Conservation (phyloP, 2,797 vertebrate species). For the Moxostoma hubbsi region DNA sequence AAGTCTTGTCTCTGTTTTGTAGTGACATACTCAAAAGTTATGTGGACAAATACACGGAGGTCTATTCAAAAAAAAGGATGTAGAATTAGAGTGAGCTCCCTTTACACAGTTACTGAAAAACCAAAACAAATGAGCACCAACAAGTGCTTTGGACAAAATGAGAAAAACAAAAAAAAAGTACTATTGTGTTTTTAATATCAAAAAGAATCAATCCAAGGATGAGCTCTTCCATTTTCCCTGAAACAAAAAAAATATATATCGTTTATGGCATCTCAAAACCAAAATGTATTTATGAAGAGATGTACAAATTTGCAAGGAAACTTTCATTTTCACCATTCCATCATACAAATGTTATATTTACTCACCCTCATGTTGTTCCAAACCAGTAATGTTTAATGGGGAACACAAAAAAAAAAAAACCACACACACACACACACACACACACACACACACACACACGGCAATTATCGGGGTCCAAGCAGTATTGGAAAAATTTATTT, state of each 20-base stretch:
- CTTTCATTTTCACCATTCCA: too few species aligned
- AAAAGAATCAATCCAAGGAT: constrained; percentile 71
- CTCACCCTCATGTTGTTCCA: too few species aligned
- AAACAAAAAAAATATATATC: constrained; percentile 29
- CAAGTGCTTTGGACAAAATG: constrained; percentile 50
- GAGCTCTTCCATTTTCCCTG: constrained; percentile 70
- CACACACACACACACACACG: too few species aligned
- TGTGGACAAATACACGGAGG: constrained; percentile 30
- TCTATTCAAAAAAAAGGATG: neutral
- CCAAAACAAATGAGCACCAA: constrained; percentile 33
- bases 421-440: too few species aligned
- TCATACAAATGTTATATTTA: too few species aligned
- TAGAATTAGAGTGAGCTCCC: constrained; percentile 4
- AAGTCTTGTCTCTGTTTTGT: constrained; percentile 44
- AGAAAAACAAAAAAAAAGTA: constrained; percentile 13
- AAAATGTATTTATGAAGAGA: neutral
- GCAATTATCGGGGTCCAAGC: too few species aligned
- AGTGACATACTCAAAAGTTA: constrained; percentile 19
- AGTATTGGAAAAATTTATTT: too few species aligned
- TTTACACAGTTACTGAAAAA: constrained; percentile 6
- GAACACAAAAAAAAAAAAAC: too few species aligned
- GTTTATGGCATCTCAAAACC: neutral
- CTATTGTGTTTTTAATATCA: constrained; percentile 57
- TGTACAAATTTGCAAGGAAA: neutral
- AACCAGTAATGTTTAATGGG: too few species aligned